Base-by-base conservation (phyloP, 1,140 invertebrate genomes). In the Drosophila subobscura region DNA sequence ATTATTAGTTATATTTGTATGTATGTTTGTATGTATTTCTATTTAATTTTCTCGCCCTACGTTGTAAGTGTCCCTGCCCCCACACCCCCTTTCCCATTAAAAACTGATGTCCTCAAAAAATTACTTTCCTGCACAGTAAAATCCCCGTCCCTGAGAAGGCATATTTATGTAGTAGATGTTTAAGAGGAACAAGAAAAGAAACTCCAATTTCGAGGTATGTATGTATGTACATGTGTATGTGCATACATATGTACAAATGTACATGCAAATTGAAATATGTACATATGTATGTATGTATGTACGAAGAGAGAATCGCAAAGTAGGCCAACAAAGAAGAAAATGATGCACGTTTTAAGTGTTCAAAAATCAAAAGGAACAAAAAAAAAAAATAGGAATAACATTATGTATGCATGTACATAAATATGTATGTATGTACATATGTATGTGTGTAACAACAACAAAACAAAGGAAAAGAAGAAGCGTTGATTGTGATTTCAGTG, bases 401-500 rank as follows among this genome's bases (percentile, higher is more conserved):
- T 20, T 52, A 33, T 20, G 0, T 10, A 33, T 33, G 25, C 6
- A 27, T 1, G 1, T 27, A 27, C 25, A 27, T 27, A 27, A 5
- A 27, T 27, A 27, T 6, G 0, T 37, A 45, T n/a, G 41, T 20
- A 55, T 20, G 23, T 68, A 54, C n/a, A 27, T 27, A 27, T 6
- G 0, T 37, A 45, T n/a, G 41, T 20, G 54, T 20, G 23, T 68
- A 54, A 47, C 42, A 37, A 20, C 29, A 47, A 47, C 4, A 45
- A 37, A n/a, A 33, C 8, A 37, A 61, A 7, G 20, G 27, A 10
- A 66, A 63, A 61, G 41, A 73, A 73, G 72, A 79, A 89, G 79
- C 84, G 85, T 85, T 85, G 73, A 89, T 89, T 89, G 84, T 84
- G 84, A 89, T 89, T 83, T 57, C 56, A 72, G 54, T 57, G 76